Evolutionary conservation across 2,113 vertebrate genomes (phyloP), one percentile per base, ranked within the genome.

Genomic region (Lota lota): DNA sequence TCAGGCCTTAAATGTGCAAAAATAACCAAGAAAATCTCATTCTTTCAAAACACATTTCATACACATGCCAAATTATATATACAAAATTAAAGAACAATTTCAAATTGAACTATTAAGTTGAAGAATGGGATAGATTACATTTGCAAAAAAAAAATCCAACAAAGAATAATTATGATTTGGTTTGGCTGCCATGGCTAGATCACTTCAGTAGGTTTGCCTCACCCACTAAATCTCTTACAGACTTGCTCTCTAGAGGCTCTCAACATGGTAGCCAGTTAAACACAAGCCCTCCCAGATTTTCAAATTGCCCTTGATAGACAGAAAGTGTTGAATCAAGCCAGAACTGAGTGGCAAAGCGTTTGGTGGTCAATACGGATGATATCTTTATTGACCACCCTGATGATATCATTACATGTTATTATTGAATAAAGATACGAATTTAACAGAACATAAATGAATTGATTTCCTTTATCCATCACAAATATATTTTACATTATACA

Each of bases 191-290:
- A 78, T 63, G 58, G 69, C 64, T 67, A 80, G 85, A 88, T 86
- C 66, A 76, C 81, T 82, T 79, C 78, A 73, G 80, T 72, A 80
- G 85, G 81, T 72, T 81, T 67, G 76, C 66, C 11, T 73, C 69
- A 66, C 74, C 78, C 72, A 75, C 75, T 75, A 89, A 88, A 89
- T 82, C 65, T 86, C 75, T 80, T 68, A 58, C 83, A 87, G 84
- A 14, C 40, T 8, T 47, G 40, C 40, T 47, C 40, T 47, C 40
- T 14, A 47, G 40, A 47, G 40, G 40, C 40, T 73, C 82, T 64
- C 72, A 79, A 83, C 58, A 66, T 74, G 76, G 64, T 67, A 50
- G 40, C 63, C 18, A 6, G 22, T 16, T 56, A 20, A 70, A 66
- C 16, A 4, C 67, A 59, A 56, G 72, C n/a, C 51, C 78, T 28